A percentile compares a stretch with the other conserved stretches of the same genome.
Evolutionary conservation across 2,113 vertebrate species (phyloP).

Genomic region (Eulacestoma nigropectus): DNA sequence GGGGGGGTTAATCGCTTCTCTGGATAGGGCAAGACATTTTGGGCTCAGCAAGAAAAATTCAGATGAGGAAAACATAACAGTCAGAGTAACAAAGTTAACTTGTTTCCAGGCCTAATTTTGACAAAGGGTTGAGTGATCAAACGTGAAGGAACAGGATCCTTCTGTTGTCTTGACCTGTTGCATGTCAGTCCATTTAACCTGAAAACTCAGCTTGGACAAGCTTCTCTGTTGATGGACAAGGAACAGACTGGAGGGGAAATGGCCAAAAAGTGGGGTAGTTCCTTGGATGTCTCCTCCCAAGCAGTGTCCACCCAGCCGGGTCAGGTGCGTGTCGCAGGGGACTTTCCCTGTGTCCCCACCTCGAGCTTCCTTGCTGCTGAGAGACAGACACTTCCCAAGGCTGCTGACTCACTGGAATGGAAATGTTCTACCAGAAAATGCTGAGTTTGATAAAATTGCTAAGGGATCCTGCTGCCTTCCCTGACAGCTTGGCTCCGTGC

Average conservation of each 20-base stretch:
- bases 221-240: not conserved
- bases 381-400: not conserved
- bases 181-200: not conserved
- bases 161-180: not conserved
- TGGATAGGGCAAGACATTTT: not conserved
- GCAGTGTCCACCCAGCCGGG: rapidly evolving
- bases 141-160: not conserved
- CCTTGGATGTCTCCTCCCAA: not conserved
- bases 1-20: not conserved
- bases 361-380: rapidly evolving
- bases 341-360: not conserved
- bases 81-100: not conserved
- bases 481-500: not conserved
- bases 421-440: not conserved
- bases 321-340: not conserved
- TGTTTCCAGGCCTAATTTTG: not conserved
- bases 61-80: not conserved
- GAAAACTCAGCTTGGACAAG: not conserved
- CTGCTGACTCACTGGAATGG: not conserved
- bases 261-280: not conserved
- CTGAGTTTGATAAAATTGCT: not conserved
- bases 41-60: not conserved
- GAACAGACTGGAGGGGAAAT: not conserved
- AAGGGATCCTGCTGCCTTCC: not conserved
- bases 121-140: not conserved